Percentiles rank a stretch among this genome's conserved stretches.
phyloP scores from a whole-genome alignment of 1,140 invertebrate species.

The Papilio machaon region DNA sequence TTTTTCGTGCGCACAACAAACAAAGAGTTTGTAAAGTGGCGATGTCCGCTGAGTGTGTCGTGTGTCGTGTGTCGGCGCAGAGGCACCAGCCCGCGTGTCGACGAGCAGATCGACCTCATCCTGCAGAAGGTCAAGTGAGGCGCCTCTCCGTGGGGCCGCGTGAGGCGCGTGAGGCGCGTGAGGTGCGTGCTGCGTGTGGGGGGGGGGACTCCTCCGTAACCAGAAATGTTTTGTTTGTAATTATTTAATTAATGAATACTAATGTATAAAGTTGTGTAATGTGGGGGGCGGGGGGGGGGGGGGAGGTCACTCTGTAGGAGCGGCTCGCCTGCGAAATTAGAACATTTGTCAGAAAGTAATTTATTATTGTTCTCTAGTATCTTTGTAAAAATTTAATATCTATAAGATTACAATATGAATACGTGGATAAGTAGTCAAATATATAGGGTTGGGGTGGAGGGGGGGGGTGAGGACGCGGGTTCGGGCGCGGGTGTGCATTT shows the following conservation, averaged over 20 bases:
- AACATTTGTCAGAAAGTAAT: no score
- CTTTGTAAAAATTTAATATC: no score
- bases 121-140: constrained; percentile 82
- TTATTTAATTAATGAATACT: constrained; percentile 1
- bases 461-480: background rate
- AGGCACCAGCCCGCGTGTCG: constrained; percentile 90
- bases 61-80: constrained; percentile 53
- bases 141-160: background rate
- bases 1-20: no score
- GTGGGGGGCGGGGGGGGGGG: background rate
- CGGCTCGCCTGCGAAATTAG: no score
- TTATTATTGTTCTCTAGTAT: no score
- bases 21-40: no score
- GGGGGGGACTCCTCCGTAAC: background rate
- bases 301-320: no score
- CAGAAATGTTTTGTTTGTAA: constrained; percentile 5
- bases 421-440: background rate
- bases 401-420: background rate
- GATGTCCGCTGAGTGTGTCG: no score
- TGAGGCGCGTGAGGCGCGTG: constrained; percentile 40
- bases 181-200: background rate
- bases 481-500: constrained; percentile 15
- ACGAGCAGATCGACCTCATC: constrained; percentile 90
- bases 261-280: background rate
- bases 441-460: background rate